Conservation (phyloP, 2,797 vertebrate species). For the Chaunax sp. region DNA sequence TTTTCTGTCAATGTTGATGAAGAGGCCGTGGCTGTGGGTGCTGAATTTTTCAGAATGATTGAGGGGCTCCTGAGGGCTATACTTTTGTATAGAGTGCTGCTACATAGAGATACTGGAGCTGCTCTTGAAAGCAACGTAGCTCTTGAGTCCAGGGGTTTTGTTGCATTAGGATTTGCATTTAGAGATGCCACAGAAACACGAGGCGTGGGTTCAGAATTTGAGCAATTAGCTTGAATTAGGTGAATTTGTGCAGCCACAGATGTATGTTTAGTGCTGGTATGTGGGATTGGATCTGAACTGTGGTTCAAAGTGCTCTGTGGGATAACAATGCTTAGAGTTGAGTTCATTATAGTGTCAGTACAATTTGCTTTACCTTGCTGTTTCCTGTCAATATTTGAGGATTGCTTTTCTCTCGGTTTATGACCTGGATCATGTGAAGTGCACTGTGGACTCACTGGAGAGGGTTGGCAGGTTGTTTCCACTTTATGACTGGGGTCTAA, state of each 20-base stretch:
- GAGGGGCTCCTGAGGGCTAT: constrained; percentile 48
- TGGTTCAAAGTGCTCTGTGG: constrained; percentile 24
- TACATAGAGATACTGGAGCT: constrained; percentile 14
- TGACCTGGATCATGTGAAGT: neutral
- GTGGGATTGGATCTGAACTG: constrained; percentile 29
- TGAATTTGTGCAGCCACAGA: constrained; percentile 9
- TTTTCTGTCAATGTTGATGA: constrained; percentile 33
- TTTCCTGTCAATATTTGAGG: constrained; percentile 4
- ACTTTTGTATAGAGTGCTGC: constrained; percentile 21
- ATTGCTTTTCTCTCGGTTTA: constrained; percentile 11
- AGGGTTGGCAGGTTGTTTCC: constrained; percentile 3
- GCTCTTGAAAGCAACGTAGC: constrained; percentile 18
- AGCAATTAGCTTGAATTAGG: constrained; percentile 3
- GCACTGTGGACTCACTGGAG: neutral
- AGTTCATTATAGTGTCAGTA: constrained; percentile 21
- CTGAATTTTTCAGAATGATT: constrained; percentile 22
- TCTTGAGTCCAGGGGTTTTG: constrained; percentile 13
- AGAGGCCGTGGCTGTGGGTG: constrained; percentile 12
- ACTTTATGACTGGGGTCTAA: constrained; percentile 18
- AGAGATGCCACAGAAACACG: constrained; percentile 31
- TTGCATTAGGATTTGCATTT: constrained; percentile 6
- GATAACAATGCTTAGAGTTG: constrained; percentile 1
- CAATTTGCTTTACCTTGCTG: constrained; percentile 24
- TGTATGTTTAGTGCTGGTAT: constrained; percentile 10
- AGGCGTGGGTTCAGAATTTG: constrained; percentile 42